A percentile compares a stretch with the other conserved stretches of the same genome.
Conservation (phyloP, 2,888 invertebrate species). For the Leucoma salicis region DNA sequence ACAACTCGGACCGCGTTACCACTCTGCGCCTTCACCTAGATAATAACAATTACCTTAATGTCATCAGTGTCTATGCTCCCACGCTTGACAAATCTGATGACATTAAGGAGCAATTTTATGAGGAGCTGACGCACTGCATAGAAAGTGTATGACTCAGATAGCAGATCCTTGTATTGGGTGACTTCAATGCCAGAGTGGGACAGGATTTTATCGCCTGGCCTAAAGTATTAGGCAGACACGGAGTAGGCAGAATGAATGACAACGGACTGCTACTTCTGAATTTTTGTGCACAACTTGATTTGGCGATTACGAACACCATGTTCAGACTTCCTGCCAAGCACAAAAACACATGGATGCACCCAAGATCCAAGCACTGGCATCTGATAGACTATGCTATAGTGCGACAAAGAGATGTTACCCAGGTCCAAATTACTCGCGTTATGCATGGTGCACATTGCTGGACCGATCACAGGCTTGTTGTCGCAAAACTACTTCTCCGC, state of each 20-base stretch:
- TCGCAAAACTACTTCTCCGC: too few relatives aligned
- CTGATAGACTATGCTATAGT: slow-evolving; percentile 23
- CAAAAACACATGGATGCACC: too few relatives aligned
- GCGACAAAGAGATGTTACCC: neutral
- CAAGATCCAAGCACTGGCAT: slow-evolving; percentile 33
- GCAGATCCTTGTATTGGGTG: too few relatives aligned
- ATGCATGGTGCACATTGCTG: neutral
- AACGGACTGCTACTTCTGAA: slow-evolving; percentile 2
- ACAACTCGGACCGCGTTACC: slow-evolving; percentile 18
- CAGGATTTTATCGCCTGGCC: slow-evolving; percentile 16
- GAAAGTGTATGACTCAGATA: too few relatives aligned
- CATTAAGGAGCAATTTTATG: too few relatives aligned
- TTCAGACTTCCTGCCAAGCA: slow-evolving; percentile 30
- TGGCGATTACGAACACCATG: slow-evolving; percentile 22
- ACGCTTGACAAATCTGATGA: too few relatives aligned
- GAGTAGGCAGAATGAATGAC: neutral
- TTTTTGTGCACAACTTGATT: too few relatives aligned
- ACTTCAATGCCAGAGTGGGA: too few relatives aligned
- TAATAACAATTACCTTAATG: too few relatives aligned
- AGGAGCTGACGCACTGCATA: too few relatives aligned
- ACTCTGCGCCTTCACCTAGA: too few relatives aligned
- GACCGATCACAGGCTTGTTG: neutral
- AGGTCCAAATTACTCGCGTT: neutral
- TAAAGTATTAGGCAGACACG: neutral
- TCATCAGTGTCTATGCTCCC: slow-evolving; percentile 34